Base-by-base conservation (phyloP, 1,140 invertebrate species). In the Adelges cooleyi region DNA sequence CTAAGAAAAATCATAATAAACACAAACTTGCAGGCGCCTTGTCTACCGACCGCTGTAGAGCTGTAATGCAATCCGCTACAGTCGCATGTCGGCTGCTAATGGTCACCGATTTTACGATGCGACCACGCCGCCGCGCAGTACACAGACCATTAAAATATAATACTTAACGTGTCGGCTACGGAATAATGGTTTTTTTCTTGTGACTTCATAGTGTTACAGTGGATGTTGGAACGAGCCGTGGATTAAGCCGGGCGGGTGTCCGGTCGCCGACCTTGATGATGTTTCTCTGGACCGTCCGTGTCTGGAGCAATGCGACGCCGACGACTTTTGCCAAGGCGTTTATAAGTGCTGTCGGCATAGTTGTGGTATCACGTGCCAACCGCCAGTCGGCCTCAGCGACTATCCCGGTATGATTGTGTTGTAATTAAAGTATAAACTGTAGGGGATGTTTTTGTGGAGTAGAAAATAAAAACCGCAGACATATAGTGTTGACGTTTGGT, bases 311-410 rank as follows among this genome's bases (percentile, higher is more conserved):
- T 86, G 84, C 66, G 72, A 74, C 40, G 74, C 76, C 38, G 83
- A 86, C 69, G 78, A 79, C 1, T 79, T 84, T 59, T 86, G 84
- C 70, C 77, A 80, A 20, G 81, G 80, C 53, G 76, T 81, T 1
- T 77, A 80, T 20, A 80, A 84, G 67, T 86, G 84, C 72, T 86
- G 84, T 68, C 71, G 73, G n/a, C 81, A 82, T 68, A 75, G 75
- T 23, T 86, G 84, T 40, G 83, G 84, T 3, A 75, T 81, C 15
- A 80, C 81, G 13, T 86, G 84, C 71, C 80, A 80, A 70, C 76
- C 80, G 42, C 80, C 83, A 0, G 52, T 76, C 1, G 79, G 80
- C 56, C 71, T 85, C 13, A 72, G 79, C 13, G 76, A 77, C 27
- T 65, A 53, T 53, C 67, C 66, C 38, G 72, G 73, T 75, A 69